Base-by-base conservation (phyloP, 1,140 invertebrate species). In the Berghia stephanieae region DNA sequence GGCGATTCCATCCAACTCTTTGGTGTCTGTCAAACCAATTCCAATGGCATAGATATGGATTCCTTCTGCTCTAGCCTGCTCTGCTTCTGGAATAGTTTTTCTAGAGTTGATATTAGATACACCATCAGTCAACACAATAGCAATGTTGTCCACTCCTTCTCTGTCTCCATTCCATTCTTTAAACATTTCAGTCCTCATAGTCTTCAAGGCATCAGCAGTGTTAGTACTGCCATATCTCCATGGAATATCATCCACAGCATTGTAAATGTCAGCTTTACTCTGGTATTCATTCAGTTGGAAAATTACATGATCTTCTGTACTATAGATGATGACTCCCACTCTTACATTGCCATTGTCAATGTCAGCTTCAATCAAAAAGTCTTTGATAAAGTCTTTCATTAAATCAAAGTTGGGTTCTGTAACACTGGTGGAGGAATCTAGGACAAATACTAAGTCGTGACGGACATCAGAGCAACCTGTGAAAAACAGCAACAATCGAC, bases 391-490 rank as follows among this genome's bases (percentile, higher is more conserved):
- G 36, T 80, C 75, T 36, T 80, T 70, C 80, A 84, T 83, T 42
- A 83, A 79, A 52, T 80, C 43, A 79, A 84, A 86, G 69, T 86
- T 85, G 2, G 38, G 67, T 27, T 80, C 72, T 40, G 80, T 82
- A 2, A 86, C 83, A 74, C 85, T 86, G 34, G 83, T 85, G 24
- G 83, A 85, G 0, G 83, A 79, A 71, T 86, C 85, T 67, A 86
- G 68, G 13, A 86, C 75, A 46, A 86, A 83, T 6, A 85, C 78
- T 3, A 86, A 70, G 67, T 86, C 85, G 13, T 81, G 78, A 57
- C 79, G 79, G 24, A 80, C 79, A 34, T 78, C 71, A 16, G 77
- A 72, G 66, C 81, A 84, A 46, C 49, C 73, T 78, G 63, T 16
- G 21, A n/a, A n/a, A n/a, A n/a, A n/a, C n/a, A n/a, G n/a, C n/a